Percentiles rank a stretch among this genome's conserved stretches.
Conservation (phyloP, 2,797 vertebrate species). For the Chanos chanos region DNA sequence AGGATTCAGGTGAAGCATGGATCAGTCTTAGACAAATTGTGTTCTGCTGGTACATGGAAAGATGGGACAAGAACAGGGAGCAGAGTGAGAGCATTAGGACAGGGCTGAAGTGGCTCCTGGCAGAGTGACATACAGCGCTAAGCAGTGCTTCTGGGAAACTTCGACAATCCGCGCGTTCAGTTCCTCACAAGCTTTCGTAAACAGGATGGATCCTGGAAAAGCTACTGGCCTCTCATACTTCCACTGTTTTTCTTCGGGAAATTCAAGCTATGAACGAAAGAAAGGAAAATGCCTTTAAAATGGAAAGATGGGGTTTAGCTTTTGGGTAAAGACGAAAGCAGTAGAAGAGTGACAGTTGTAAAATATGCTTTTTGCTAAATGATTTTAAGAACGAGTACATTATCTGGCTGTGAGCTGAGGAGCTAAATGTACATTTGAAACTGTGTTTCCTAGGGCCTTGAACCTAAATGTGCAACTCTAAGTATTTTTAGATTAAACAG, state of each 20-base stretch:
- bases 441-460: no score
- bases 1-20: no score
- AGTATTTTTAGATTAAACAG: no score
- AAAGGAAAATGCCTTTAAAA: not conserved
- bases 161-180: constrained; percentile 58
- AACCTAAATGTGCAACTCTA: no score
- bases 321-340: no score
- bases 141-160: constrained; percentile 63
- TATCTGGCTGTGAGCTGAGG: not conserved
- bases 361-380: not conserved
- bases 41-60: not conserved
- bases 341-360: no score
- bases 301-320: not conserved
- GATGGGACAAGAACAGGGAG: no score
- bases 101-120: no score
- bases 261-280: constrained; percentile 57
- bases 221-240: constrained; percentile 57
- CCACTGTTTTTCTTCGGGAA: constrained; percentile 54
- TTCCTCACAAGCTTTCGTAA: constrained; percentile 55
- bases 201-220: constrained; percentile 28
- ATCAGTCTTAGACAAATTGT: not conserved
- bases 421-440: not conserved
- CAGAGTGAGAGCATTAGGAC: no score
- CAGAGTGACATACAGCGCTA: constrained; percentile 62
- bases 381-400: not conserved